A percentile compares a stretch with the other conserved stretches of the same genome.
These are phyloP conservation scores for Typhlichthys subterraneus DNA, from an alignment of 2,797 vertebrate species.

Conservation along the genomic window DNA sequence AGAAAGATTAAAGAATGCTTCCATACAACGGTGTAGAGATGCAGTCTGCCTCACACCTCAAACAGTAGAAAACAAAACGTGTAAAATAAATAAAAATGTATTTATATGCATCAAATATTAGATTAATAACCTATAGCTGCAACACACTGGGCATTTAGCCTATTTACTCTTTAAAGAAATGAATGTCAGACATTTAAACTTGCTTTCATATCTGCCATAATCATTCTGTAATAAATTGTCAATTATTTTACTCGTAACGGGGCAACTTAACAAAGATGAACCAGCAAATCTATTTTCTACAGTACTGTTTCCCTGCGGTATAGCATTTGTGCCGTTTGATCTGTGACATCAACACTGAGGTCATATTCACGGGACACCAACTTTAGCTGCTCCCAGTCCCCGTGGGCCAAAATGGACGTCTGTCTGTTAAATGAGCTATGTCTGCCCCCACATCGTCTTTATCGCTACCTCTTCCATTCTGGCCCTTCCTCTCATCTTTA, in stretches of 20 bases:
- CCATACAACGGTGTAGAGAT: constrained; percentile 20
- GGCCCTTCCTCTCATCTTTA: neutral
- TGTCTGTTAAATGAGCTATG: constrained; percentile 43
- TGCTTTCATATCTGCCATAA: too few relatives aligned
- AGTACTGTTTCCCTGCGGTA: constrained; percentile 22
- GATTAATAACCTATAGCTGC: constrained; percentile 16
- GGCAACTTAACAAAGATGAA: neutral
- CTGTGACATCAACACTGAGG: constrained; percentile 67
- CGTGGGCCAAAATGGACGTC: constrained; percentile 37
- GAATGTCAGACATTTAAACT: too few relatives aligned
- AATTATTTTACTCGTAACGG: too few relatives aligned
- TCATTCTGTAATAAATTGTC: too few relatives aligned
- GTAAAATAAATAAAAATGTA: constrained; percentile 26
- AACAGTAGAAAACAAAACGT: constrained; percentile 18
- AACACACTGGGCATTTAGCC: constrained; percentile 31
- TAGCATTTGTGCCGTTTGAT: constrained; percentile 51
- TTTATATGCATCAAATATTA: constrained; percentile 20
- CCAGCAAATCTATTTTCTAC: neutral
- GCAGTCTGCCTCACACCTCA: constrained; percentile 28
- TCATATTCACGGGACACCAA: constrained; percentile 65
- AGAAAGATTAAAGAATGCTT: constrained; percentile 23
- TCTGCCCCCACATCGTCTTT: constrained; percentile 24
- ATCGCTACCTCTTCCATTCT: constrained; percentile 8
- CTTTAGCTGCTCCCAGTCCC: constrained; percentile 47
- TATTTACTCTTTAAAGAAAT: constrained; percentile 4